Percentiles rank a stretch among this genome's conserved stretches.
phyloP scores from a whole-genome alignment of 2,888 invertebrate species.

The Tachina fera region DNA sequence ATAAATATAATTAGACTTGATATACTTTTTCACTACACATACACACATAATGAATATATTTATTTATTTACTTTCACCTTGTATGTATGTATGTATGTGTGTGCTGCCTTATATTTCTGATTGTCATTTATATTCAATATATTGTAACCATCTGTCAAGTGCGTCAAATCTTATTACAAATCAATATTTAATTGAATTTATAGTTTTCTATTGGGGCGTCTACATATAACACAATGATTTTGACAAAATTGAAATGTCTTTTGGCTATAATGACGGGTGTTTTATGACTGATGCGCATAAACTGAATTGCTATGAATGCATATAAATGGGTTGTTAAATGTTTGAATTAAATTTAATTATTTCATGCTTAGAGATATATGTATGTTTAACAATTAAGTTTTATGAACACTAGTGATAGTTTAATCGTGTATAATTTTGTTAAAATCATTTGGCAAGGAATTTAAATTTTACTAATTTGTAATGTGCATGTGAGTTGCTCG shows the following conservation, averaged over 20 bases:
- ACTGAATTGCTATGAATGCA: slow-evolving; percentile 42
- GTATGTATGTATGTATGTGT: not conserved
- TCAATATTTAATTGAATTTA: slow-evolving; percentile 68
- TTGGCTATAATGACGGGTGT: slow-evolving; percentile 18
- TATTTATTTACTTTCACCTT: slow-evolving; percentile 23
- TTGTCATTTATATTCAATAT: slow-evolving; percentile 23
- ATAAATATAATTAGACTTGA: slow-evolving; percentile 21
- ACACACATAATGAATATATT: not conserved
- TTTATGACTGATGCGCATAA: slow-evolving; percentile 33
- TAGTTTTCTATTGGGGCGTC: slow-evolving; percentile 44
- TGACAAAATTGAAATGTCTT: slow-evolving; percentile 5
- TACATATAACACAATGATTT: too few relatives aligned
- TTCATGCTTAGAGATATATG: not conserved
- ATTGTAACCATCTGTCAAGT: slow-evolving; percentile 61
- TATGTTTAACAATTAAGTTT: not conserved
- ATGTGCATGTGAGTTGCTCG: too few relatives aligned
- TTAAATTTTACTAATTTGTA: too few relatives aligned
- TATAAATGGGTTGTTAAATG: slow-evolving; percentile 50
- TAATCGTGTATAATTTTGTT: not conserved
- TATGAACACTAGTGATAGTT: not conserved
- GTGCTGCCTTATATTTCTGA: too few relatives aligned
- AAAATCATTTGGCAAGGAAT: too few relatives aligned
- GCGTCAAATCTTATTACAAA: slow-evolving; percentile 64
- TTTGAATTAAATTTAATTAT: slow-evolving; percentile 32
- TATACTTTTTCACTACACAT: slow-evolving; percentile 6